phyloP scores from a whole-genome alignment of 1,140 invertebrate genomes.

The Apis dorsata region DNA sequence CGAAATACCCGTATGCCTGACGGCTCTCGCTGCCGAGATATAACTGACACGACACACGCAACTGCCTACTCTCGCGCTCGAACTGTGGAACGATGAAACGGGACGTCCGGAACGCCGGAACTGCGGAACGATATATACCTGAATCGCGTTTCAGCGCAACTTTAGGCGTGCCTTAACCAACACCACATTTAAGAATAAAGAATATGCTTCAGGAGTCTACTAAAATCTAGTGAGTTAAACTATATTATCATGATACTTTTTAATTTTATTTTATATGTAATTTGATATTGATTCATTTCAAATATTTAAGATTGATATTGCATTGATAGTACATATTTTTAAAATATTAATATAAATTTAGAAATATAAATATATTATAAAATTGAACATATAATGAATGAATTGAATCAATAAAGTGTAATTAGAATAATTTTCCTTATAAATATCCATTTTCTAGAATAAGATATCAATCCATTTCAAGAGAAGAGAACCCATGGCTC shows the following conservation, averaged over 20 bases:
- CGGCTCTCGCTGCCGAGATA: slow-evolving; percentile 78
- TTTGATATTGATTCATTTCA: no score
- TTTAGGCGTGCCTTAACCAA: slow-evolving; percentile 40
- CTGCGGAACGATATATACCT: slow-evolving; percentile 56
- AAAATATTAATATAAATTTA: no score
- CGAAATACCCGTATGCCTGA: slow-evolving; percentile 65
- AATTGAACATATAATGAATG: no score
- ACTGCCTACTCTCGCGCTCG: slow-evolving; percentile 66
- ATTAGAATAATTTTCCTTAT: not conserved
- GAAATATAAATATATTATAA: no score
- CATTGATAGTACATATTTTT: not conserved
- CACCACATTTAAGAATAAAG: slow-evolving; percentile 25
- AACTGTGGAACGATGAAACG: slow-evolving; percentile 56
- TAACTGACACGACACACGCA: slow-evolving; percentile 78
- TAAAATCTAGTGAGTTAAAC: not conserved
- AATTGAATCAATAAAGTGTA: not conserved
- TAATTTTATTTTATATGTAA: not conserved
- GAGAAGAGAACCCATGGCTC: not conserved
- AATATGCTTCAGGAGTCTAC: slow-evolving; percentile 6
- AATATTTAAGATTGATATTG: not conserved
- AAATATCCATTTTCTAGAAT: not conserved
- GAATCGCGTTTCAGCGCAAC: slow-evolving; percentile 33
- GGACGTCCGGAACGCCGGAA: slow-evolving; percentile 63
- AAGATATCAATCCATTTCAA: not conserved
- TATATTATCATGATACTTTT: not conserved